Evolutionary conservation across 92 coral and sea anemone genomes (phyloP), one percentile per base, ranked within the genome.

Genomic region (Zoanthus gigantus): DNA sequence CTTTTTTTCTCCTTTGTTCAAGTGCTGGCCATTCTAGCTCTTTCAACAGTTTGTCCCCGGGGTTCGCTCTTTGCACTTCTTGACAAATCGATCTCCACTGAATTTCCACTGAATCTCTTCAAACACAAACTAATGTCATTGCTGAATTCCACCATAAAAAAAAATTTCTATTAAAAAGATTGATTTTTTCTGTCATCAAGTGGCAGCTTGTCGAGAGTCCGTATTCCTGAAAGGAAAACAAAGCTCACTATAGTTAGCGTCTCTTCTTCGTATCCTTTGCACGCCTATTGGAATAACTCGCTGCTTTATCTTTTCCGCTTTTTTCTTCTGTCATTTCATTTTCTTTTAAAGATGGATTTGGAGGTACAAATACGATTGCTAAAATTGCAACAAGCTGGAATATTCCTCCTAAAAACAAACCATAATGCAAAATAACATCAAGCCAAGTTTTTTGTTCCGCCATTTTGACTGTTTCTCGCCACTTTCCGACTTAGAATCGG

Each of bases 371-470:
- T 1, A 95, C 93, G 31, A 95, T 95, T 12, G 98, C 98, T 46
- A 95, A 78, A n/a, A 95, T 95, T 53, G 96, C 94, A 47, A 95
- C 87, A 65, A 95, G 81, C 80, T 95, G 98, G 82, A 95, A 95
- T 37, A 95, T 90, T 23, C 98, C 98, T 44, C 98, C 98, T 57
- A 95, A 73, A 57, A 95, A 91, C 32, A 95, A 91, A 0, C 98
- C 98, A 76, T 93, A 95, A 77, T 95, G 91, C 78, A 95, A 86
- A 31, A 93, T 60, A 72, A 87, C 82, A 88, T 95, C 98, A 76
- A 90, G 71, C 69, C 86, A 58, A 9, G 91, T 74, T 12, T 76
- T 71, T 32, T 74, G 58, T 32, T 67, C 94, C 88, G 88, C 94
- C 94, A 92, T 89, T 31, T 90, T 88, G 82, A 42, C 69, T 65